Conservation (phyloP, 2,888 invertebrate genomes). For the Ptychoptera contaminata region DNA sequence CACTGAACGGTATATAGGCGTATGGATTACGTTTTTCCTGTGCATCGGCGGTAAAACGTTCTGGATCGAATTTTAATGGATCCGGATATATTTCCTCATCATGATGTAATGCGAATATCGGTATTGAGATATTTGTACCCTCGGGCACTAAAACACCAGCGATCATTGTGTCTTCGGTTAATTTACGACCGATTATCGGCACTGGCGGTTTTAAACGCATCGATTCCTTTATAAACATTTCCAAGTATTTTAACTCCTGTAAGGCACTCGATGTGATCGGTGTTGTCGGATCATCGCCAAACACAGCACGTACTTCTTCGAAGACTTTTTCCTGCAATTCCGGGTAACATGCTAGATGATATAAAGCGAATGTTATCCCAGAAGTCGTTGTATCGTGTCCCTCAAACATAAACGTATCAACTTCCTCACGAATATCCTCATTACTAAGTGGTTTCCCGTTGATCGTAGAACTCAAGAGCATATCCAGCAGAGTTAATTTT, state of each 20-base stretch:
- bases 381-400: slow-evolving; percentile 26
- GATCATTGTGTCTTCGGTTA: not conserved
- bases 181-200: not conserved
- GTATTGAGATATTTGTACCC: slow-evolving; percentile 15
- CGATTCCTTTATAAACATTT: slow-evolving; percentile 40
- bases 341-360: slow-evolving; percentile 17
- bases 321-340: not conserved
- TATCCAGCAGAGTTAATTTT: slow-evolving; percentile 47
- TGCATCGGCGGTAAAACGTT: slow-evolving; percentile 23
- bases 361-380: slow-evolving; percentile 19
- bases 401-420: slow-evolving; percentile 58
- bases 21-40: slow-evolving; percentile 25
- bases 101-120: slow-evolving; percentile 20
- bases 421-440: slow-evolving; percentile 46
- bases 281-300: not conserved
- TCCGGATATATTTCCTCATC: slow-evolving; percentile 21
- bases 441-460: slow-evolving; percentile 39
- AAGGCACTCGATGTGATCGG: not conserved
- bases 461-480: slow-evolving; percentile 40
- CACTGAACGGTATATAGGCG: slow-evolving; percentile 28
- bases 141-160: too few relatives aligned
- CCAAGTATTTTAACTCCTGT: not conserved
- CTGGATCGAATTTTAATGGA: slow-evolving; percentile 24
- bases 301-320: not conserved
- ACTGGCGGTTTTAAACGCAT: slow-evolving; percentile 17